phyloP scores from a whole-genome alignment of 2,888 invertebrate genomes.

The Dasysyrphus albostriatus region DNA sequence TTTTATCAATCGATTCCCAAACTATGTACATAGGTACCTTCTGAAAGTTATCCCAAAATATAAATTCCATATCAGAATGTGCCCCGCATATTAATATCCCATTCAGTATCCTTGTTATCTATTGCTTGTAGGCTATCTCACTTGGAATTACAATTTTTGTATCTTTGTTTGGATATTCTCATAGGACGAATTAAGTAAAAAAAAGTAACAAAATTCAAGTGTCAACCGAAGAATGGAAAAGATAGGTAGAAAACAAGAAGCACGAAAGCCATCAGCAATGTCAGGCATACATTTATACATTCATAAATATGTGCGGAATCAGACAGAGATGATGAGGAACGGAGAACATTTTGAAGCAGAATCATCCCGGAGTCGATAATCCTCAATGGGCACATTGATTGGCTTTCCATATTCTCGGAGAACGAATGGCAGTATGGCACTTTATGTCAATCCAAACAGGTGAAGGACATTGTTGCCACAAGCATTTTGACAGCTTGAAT shows the following conservation, averaged over 20 bases:
- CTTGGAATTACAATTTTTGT: constrained; percentile 35
- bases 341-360: constrained; percentile 27
- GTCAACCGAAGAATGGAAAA: constrained; percentile 23
- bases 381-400: constrained; percentile 55
- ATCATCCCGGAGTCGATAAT: constrained; percentile 15
- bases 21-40: neutral
- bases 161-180: constrained; percentile 4
- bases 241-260: constrained; percentile 15
- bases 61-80: constrained; percentile 31
- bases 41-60: constrained; percentile 19
- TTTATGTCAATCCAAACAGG: constrained; percentile 61
- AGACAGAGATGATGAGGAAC: constrained; percentile 1
- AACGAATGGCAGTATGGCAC: constrained; percentile 52
- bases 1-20: constrained; percentile 10
- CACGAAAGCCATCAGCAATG: constrained; percentile 17
- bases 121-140: constrained; percentile 16
- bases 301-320: neutral
- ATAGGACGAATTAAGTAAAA: constrained; percentile 11
- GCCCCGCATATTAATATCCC: constrained; percentile 48
- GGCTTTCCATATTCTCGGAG: constrained; percentile 38
- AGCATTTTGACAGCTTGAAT: constrained; percentile 28
- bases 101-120: neutral
- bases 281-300: neutral
- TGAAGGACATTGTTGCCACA: constrained; percentile 52
- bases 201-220: constrained; percentile 40